These are phyloP conservation scores for Ephialtes manifestator DNA, from an alignment of 2,888 invertebrate species.

Conservation along the genomic window DNA sequence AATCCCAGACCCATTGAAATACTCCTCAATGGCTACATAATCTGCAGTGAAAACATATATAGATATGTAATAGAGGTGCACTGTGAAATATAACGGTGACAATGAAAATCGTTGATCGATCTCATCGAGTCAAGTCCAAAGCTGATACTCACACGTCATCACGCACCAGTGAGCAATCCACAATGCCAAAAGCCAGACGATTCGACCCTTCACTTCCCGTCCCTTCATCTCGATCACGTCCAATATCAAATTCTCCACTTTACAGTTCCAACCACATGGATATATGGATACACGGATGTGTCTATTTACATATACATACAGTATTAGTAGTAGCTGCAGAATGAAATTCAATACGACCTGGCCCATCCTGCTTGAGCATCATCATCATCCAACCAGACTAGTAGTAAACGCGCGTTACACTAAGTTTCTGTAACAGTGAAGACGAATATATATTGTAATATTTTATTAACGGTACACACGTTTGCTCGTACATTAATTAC, in stretches of 20 bases:
- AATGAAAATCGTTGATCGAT: slow-evolving; percentile 52
- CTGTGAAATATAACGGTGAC: no score
- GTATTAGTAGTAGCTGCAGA: slow-evolving; percentile 49
- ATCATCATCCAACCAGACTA: slow-evolving; percentile 21
- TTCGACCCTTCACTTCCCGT: slow-evolving; percentile 37
- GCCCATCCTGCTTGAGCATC: slow-evolving; percentile 74
- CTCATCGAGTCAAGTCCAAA: slow-evolving; percentile 9
- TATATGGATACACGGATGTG: neutral
- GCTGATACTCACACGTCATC: slow-evolving; percentile 66
- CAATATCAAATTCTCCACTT: slow-evolving; percentile 1
- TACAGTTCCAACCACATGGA: slow-evolving; percentile 33
- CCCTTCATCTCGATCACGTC: slow-evolving; percentile 5
- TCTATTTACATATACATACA: slow-evolving; percentile 2
- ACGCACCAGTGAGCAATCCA: slow-evolving; percentile 75
- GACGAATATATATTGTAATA: slow-evolving; percentile 13
- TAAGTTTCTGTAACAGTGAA: neutral
- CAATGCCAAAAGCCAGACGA: slow-evolving; percentile 76
- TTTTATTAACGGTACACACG: neutral
- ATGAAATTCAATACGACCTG: slow-evolving; percentile 77
- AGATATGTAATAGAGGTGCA: slow-evolving; percentile 10
- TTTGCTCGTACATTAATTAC: no score
- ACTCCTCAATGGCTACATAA: neutral
- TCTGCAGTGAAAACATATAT: neutral
- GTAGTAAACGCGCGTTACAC: neutral
- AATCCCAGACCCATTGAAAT: slow-evolving; percentile 1